These are phyloP conservation scores for Mobula birostris DNA, from an alignment of 2,113 vertebrate species.

Conservation along the genomic window DNA sequence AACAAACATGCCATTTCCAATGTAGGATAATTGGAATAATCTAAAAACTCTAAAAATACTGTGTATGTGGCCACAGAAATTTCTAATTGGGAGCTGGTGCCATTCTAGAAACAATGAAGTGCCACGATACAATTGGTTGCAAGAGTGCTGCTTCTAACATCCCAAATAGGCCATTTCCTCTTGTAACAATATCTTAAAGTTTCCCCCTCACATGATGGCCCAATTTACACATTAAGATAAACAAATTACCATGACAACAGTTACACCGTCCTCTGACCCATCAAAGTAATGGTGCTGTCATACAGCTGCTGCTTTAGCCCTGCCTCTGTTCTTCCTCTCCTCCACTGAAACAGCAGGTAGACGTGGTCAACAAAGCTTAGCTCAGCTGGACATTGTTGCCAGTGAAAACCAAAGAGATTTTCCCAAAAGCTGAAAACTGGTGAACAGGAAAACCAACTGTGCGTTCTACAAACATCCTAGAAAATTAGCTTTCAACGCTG, in stretches of 20 bases:
- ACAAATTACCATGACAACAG: conserved; percentile 31
- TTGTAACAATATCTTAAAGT: conserved; percentile 14
- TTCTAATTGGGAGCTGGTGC: neutral
- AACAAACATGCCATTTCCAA: neutral
- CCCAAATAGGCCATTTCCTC: conserved; percentile 29
- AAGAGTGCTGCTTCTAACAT: neutral
- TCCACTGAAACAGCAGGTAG: conserved; percentile 33
- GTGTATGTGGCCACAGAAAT: neutral
- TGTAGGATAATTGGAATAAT: neutral
- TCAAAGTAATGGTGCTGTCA: neutral
- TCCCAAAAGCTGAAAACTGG: conserved; percentile 2
- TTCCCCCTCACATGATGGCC: neutral
- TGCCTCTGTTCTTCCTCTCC: neutral
- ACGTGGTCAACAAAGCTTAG: neutral
- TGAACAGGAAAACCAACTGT: conserved; percentile 32
- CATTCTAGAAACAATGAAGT: neutral
- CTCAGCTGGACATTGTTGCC: conserved; percentile 7
- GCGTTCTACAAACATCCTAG: conserved; percentile 24
- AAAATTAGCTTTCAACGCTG: conserved; percentile 12
- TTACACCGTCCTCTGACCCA: neutral
- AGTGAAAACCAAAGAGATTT: neutral
- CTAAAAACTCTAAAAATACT: neutral
- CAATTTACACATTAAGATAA: neutral
- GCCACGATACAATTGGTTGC: neutral
- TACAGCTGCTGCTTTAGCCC: neutral